phyloP scores from a whole-genome alignment of 2,888 invertebrate species.

The Heliconius erato region DNA sequence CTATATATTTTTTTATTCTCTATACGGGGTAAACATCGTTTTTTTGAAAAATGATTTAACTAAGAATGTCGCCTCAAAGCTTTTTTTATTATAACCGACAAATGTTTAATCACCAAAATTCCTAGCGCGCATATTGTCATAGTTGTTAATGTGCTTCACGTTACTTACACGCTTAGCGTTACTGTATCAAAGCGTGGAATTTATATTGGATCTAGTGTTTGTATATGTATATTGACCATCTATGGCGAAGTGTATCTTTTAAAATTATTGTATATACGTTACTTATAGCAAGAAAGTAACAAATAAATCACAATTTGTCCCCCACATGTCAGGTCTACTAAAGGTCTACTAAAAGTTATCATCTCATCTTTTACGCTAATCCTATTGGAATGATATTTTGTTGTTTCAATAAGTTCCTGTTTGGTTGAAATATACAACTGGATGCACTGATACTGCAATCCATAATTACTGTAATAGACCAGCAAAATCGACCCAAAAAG shows the following conservation, averaged over 20 bases:
- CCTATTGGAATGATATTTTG: too few species aligned
- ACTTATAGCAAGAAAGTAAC: not conserved
- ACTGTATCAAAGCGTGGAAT: slow-evolving; percentile 58
- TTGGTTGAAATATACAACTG: too few species aligned
- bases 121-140: slow-evolving; percentile 19
- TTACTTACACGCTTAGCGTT: slow-evolving; percentile 33
- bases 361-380: too few species aligned
- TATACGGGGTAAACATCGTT: too few species aligned
- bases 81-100: slow-evolving; percentile 6
- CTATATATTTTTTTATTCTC: too few species aligned
- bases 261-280: not conserved
- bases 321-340: not conserved
- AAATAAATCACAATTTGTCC: not conserved
- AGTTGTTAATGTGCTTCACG: slow-evolving; percentile 23
- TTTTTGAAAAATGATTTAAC: too few species aligned
- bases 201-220: slow-evolving; percentile 33
- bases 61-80: too few species aligned
- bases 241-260: not conserved
- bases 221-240: not conserved
- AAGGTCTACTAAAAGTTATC: too few species aligned
- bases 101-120: slow-evolving; percentile 25
- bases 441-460: too few species aligned
- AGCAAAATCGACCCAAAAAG: too few species aligned
- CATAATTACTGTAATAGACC: too few species aligned
- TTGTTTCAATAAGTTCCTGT: too few species aligned